Percentiles rank a stretch among this genome's conserved stretches.
Evolutionary conservation across 2,797 vertebrate genomes (phyloP).

Genomic region (Acropternis orthonyx): DNA sequence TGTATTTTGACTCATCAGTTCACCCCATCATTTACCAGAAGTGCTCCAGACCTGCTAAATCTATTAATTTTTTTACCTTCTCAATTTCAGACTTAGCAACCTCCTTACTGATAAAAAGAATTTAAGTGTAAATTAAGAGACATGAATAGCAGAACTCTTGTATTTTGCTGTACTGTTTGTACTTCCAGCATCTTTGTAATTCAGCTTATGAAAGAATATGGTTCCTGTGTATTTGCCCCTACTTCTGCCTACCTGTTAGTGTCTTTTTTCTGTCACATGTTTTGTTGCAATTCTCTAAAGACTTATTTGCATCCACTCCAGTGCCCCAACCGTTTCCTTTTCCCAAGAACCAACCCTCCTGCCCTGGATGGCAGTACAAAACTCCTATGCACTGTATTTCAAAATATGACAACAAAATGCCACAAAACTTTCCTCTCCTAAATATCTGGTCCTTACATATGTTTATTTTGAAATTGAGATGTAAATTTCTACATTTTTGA

Average conservation of each 20-base stretch:
- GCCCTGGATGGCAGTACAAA: not conserved
- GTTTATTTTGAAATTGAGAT: not conserved
- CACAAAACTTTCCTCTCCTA: not conserved
- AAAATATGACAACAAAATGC: not conserved
- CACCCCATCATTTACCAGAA: not conserved
- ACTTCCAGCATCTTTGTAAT: not conserved
- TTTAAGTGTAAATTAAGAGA: not conserved
- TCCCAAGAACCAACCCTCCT: not conserved
- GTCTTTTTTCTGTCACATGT: not conserved
- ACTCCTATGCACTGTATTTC: not conserved
- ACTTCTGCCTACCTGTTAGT: not conserved
- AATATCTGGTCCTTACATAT: not conserved
- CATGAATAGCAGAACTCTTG: not conserved
- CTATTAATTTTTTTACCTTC: not conserved
- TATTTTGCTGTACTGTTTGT: not conserved
- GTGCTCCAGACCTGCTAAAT: not conserved
- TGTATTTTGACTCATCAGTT: not conserved
- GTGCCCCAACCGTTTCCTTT: not conserved
- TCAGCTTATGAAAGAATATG: not conserved
- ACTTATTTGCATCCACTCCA: not conserved
- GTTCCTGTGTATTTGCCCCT: not conserved
- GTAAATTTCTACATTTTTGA: not conserved
- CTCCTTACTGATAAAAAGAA: not conserved
- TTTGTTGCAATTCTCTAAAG: not conserved
- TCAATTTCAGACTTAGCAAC: not conserved